A percentile compares a stretch with the other conserved stretches of the same genome.
Evolutionary conservation across 2,888 invertebrate genomes (phyloP).

Genomic region (Rutpela maculata): DNA sequence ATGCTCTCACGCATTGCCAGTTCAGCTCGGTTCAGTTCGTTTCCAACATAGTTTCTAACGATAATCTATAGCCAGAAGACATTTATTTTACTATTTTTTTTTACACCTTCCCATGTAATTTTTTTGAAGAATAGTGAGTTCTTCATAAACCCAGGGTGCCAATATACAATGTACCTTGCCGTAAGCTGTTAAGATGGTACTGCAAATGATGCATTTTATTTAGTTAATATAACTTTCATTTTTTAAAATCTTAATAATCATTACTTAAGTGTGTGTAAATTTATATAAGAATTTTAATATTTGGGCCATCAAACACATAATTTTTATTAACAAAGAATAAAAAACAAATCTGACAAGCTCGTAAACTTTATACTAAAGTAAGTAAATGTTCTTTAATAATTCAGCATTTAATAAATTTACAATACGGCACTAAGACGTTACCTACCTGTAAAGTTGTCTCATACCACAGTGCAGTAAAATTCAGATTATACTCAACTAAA

Average conservation of each 20-base stretch:
- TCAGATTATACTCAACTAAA: slow-evolving; percentile 65
- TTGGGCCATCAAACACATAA: not conserved
- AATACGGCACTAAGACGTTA: slow-evolving; percentile 59
- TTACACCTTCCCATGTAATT: too few relatives aligned
- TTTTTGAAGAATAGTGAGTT: too few relatives aligned
- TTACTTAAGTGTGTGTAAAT: not conserved
- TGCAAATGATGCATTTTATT: not conserved
- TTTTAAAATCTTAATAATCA: not conserved
- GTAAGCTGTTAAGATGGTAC: too few relatives aligned
- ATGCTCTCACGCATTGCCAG: too few relatives aligned
- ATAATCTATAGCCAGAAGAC: too few relatives aligned
- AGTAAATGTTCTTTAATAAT: slow-evolving; percentile 48
- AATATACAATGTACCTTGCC: too few relatives aligned
- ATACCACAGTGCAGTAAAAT: slow-evolving; percentile 62
- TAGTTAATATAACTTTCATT: not conserved
- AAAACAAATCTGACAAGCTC: slow-evolving; percentile 13
- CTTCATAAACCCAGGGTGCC: too few relatives aligned
- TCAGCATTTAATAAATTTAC: slow-evolving; percentile 59
- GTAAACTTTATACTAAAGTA: slow-evolving; percentile 31
- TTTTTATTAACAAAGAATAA: not conserved
- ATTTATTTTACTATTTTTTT: too few relatives aligned
- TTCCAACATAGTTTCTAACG: too few relatives aligned
- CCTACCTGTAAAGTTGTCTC: slow-evolving; percentile 62
- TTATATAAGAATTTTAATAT: slow-evolving; percentile 1
- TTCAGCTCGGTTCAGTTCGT: too few relatives aligned